These are phyloP conservation scores for Anoura caudifer DNA, from an alignment of 2,113 vertebrate species.

Conservation along the genomic window DNA sequence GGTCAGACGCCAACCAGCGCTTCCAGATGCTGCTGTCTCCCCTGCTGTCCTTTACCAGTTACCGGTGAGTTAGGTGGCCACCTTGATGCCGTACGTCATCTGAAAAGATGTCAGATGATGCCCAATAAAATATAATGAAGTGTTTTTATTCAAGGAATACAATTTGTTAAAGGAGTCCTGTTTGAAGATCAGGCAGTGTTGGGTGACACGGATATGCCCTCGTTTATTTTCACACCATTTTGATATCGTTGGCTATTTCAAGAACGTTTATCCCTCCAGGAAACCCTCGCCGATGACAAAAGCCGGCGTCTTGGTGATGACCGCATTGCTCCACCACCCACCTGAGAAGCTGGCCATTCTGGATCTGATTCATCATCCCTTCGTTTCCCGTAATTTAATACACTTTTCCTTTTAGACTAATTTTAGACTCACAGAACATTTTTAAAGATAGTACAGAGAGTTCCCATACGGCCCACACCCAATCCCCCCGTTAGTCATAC, in stretches of 20 bases:
- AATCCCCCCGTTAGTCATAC: not conserved
- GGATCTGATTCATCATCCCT: not conserved
- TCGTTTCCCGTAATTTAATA: not conserved
- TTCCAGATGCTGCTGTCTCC: not conserved
- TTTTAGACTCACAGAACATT: not conserved
- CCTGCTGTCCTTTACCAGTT: not conserved
- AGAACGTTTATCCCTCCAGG: too few relatives aligned
- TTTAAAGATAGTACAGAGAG: not conserved
- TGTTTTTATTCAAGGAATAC: not conserved
- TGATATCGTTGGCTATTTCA: not conserved
- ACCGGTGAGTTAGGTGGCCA: not conserved
- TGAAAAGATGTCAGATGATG: not conserved
- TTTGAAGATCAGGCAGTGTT: not conserved
- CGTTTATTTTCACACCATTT: not conserved
- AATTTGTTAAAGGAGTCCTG: not conserved
- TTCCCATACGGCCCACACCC: not conserved
- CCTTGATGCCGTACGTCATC: too few relatives aligned
- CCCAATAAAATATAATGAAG: not conserved
- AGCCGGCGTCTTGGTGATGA: not conserved
- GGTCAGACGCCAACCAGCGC: not conserved
- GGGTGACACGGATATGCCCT: not conserved
- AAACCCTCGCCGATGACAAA: not conserved
- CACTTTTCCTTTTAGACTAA: not conserved
- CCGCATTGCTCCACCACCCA: accelerated
- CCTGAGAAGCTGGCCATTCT: not conserved